Percentiles rank a stretch among this genome's conserved stretches.
phyloP scores from a whole-genome alignment of 2,888 invertebrate genomes.

The Amblyjoppa fuscipennis region DNA sequence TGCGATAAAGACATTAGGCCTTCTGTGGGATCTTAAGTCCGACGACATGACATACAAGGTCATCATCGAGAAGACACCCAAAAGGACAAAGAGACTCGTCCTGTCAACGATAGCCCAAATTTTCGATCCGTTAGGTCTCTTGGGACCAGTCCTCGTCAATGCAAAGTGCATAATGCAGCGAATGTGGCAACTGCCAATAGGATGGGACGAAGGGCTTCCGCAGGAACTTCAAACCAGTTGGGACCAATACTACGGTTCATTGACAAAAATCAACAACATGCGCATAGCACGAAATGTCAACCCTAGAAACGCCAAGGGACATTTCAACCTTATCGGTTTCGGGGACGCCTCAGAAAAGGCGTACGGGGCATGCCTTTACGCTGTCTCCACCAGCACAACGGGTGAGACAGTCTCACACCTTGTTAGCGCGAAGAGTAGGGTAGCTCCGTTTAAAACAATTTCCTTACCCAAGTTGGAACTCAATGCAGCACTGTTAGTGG shows the following conservation, averaged over 20 bases:
- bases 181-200: slow-evolving; percentile 71
- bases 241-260: slow-evolving; percentile 37
- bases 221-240: slow-evolving; percentile 51
- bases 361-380: slow-evolving; percentile 70
- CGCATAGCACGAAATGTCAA: slow-evolving; percentile 34
- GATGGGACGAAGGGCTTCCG: slow-evolving; percentile 74
- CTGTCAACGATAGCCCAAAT: slow-evolving; percentile 67
- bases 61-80: slow-evolving; percentile 9
- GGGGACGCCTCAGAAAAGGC: slow-evolving; percentile 67
- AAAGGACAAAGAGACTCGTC: slow-evolving; percentile 63
- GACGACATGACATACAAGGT: slow-evolving; percentile 57
- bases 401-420: neutral
- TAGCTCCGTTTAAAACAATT: slow-evolving; percentile 62
- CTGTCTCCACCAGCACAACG: neutral
- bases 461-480: slow-evolving; percentile 62
- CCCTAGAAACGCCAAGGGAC: neutral
- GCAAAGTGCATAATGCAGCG: slow-evolving; percentile 74
- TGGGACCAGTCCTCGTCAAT: slow-evolving; percentile 71
- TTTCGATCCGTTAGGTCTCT: slow-evolving; percentile 71
- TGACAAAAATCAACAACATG: slow-evolving; percentile 41
- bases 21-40: slow-evolving; percentile 53
- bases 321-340: slow-evolving; percentile 67
- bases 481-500: slow-evolving; percentile 53
- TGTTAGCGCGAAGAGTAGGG: slow-evolving; percentile 49
- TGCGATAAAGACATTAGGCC: slow-evolving; percentile 51